Conservation (phyloP, 1,140 invertebrate genomes). For the Drosophila suzukii region DNA sequence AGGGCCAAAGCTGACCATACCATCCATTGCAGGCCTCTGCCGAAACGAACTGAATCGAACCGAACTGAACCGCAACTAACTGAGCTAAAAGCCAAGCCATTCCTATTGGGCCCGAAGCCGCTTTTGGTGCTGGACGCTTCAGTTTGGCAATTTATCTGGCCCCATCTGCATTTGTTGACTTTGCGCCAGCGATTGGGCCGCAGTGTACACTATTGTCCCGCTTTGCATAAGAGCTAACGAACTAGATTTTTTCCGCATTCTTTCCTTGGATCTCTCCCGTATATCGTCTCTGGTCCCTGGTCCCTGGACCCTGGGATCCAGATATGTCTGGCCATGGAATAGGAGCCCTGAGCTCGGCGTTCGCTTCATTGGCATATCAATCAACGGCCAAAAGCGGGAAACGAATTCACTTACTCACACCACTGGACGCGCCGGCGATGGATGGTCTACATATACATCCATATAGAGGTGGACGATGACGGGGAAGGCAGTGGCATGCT, state of each 20-base stretch:
- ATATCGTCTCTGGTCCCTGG: too few species aligned
- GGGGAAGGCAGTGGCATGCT: conserved; percentile 9
- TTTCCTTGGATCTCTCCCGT: conserved; percentile 8
- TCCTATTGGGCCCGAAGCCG: conserved; percentile 26
- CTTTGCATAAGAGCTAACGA: conserved; percentile 80
- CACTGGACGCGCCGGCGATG: conserved; percentile 40
- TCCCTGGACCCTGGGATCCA: conserved; percentile 6
- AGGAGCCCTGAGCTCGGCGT: conserved; percentile 44
- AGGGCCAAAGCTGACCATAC: conserved; percentile 3
- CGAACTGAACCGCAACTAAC: conserved; percentile 11
- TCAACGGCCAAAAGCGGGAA: conserved; percentile 76
- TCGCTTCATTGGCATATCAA: conserved; percentile 79
- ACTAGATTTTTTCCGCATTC: conserved; percentile 73
- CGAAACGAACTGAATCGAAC: neutral
- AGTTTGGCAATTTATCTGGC: conserved; percentile 74
- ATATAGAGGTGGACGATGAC: conserved; percentile 10
- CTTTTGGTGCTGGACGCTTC: conserved; percentile 46
- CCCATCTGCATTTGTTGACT: conserved; percentile 79
- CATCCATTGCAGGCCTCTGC: neutral
- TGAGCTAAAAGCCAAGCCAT: conserved; percentile 11
- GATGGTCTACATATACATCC: conserved; percentile 12
- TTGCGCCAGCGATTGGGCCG: conserved; percentile 59
- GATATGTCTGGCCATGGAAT: conserved; percentile 10
- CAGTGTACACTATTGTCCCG: conserved; percentile 72
- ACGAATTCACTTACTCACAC: conserved; percentile 79